These are phyloP conservation scores for Phoxinus phoxinus DNA, from an alignment of 2,113 vertebrate species.

Conservation along the genomic window DNA sequence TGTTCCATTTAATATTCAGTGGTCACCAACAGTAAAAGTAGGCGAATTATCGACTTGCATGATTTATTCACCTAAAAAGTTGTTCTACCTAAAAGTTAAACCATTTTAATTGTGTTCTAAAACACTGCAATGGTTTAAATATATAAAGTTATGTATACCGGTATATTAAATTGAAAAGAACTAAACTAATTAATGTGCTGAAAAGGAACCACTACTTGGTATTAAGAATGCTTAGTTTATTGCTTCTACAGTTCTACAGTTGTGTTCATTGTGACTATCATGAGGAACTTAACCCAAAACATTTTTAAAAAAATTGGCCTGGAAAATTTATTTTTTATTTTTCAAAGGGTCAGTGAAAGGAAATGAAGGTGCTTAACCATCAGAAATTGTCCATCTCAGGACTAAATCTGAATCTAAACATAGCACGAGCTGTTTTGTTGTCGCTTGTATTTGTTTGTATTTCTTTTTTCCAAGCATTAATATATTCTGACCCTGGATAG, in stretches of 20 bases:
- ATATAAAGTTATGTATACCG: too few species aligned
- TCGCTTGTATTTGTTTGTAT: too few species aligned
- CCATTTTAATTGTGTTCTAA: background rate
- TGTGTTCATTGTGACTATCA: background rate
- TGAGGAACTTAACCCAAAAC: background rate
- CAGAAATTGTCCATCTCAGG: background rate
- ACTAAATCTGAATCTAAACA: background rate
- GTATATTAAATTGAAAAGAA: background rate
- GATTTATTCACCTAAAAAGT: slow-evolving; percentile 17
- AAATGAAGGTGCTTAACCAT: background rate
- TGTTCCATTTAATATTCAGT: slow-evolving; percentile 51
- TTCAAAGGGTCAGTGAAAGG: background rate
- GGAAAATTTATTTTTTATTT: background rate
- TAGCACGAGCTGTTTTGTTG: background rate
- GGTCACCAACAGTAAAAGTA: slow-evolving; percentile 12
- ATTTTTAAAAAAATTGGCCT: background rate
- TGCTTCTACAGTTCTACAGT: background rate
- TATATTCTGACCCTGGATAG: background rate
- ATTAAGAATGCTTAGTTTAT: background rate
- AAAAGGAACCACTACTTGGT: background rate
- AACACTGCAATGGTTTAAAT: background rate
- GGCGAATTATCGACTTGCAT: background rate
- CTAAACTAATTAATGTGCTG: background rate
- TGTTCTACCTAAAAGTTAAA: slow-evolving; percentile 2
- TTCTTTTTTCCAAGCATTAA: too few species aligned